Evolutionary conservation across 2,797 vertebrate genomes (phyloP).

Genomic region (Geotria australis): DNA sequence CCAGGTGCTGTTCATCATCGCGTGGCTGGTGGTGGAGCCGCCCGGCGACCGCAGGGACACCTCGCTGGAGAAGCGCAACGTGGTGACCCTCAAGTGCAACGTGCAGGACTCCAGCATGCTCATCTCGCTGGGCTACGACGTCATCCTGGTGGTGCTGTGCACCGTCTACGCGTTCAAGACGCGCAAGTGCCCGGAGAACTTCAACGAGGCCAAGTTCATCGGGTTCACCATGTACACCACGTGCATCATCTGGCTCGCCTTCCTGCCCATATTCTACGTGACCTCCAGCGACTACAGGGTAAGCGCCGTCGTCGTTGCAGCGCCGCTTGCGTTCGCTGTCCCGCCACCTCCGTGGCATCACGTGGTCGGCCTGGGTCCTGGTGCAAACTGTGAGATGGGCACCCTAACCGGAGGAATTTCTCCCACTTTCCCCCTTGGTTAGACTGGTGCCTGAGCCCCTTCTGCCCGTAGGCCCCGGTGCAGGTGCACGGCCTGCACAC

Average conservation of each 20-base stretch:
- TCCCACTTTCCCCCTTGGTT: not conserved
- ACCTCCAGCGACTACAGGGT: conserved; percentile 94
- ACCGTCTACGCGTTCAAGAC: conserved; percentile 98
- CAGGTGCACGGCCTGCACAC: too few relatives aligned
- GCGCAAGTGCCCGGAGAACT: conserved; percentile 88
- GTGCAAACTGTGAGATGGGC: rapidly evolving
- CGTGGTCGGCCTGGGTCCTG: too few relatives aligned
- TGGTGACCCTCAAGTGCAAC: conserved; percentile 80
- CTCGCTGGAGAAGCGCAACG: conserved; percentile 43
- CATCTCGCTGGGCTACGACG: conserved; percentile 70
- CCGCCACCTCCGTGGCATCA: too few relatives aligned
- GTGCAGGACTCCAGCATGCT: conserved; percentile 83
- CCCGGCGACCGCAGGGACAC: conserved; percentile 78
- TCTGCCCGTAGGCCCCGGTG: too few relatives aligned
- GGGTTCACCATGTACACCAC: conserved; percentile 99
- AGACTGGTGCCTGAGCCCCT: too few relatives aligned
- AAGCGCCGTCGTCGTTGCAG: conserved; percentile 8
- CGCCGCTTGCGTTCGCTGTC: too few relatives aligned
- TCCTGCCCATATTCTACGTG: conserved; percentile 95
- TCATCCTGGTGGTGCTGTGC: conserved; percentile 75
- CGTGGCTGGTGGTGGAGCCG: conserved; percentile 68
- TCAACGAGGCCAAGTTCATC: conserved; percentile 97
- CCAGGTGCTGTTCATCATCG: conserved; percentile 53
- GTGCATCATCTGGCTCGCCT: conserved; percentile 98
- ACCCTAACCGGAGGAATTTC: not conserved